A percentile compares a stretch with the other conserved stretches of the same genome.
These are phyloP conservation scores for Tetramorium alpestre DNA, from an alignment of 1,140 invertebrate genomes.

Conservation along the genomic window DNA sequence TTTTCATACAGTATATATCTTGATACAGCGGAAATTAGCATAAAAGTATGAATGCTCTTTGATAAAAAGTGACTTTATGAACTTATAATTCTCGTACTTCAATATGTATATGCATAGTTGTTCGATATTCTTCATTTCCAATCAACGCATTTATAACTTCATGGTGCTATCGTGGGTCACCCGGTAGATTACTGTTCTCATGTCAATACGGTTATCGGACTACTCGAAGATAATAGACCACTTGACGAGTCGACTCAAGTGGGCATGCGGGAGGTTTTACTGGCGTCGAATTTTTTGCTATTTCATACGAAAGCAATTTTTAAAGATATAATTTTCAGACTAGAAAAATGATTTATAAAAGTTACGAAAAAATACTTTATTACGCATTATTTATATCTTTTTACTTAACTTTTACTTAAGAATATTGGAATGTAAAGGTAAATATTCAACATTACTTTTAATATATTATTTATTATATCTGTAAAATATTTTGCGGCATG, in stretches of 20 bases:
- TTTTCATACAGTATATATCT: background rate
- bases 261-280: constrained; percentile 61
- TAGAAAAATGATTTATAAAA: background rate
- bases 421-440: background rate
- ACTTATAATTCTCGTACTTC: background rate
- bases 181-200: constrained; percentile 66
- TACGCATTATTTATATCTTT: background rate
- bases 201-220: constrained; percentile 70
- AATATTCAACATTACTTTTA: background rate
- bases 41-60: background rate
- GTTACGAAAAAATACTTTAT: background rate
- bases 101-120: background rate
- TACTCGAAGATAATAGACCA: constrained; percentile 67
- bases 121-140: background rate
- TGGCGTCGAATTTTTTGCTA: constrained; percentile 64
- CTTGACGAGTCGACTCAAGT: constrained; percentile 54
- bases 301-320: background rate
- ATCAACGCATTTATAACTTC: background rate
- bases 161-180: constrained; percentile 59
- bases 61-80: background rate
- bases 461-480: background rate
- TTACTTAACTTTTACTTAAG: background rate
- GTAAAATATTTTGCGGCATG: background rate
- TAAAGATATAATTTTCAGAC: background rate
- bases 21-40: background rate